Conservation (phyloP, 2,113 vertebrate species). For the Todiramphus chloris region DNA sequence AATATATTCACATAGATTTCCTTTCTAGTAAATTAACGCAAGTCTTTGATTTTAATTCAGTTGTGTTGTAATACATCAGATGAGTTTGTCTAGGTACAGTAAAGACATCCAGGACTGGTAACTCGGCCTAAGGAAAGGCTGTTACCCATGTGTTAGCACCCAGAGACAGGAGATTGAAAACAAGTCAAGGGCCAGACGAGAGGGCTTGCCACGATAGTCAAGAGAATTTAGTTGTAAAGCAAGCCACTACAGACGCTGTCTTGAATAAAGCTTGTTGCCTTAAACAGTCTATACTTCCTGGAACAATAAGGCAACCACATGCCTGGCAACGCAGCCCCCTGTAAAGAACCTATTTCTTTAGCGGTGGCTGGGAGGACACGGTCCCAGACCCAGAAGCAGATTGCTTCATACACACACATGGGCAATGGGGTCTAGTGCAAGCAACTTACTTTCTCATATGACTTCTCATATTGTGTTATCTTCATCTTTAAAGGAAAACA, state of each 20-base stretch:
- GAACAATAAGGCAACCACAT: neutral
- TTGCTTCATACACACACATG: neutral
- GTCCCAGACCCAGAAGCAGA: neutral
- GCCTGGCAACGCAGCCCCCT: neutral
- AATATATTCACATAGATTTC: neutral
- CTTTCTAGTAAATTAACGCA: neutral
- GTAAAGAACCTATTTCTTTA: accelerated
- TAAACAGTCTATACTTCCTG: neutral
- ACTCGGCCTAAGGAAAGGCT: neutral
- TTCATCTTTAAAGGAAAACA: neutral
- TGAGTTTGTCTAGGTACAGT: neutral
- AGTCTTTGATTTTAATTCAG: neutral
- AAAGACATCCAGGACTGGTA: neutral
- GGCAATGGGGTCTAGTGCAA: neutral
- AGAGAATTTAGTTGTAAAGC: neutral
- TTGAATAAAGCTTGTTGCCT: neutral
- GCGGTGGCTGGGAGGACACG: neutral
- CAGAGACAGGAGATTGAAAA: neutral
- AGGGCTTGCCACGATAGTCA: neutral
- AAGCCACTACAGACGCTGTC: accelerated
- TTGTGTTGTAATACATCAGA: neutral
- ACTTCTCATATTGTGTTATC: neutral
- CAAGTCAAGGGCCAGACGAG: neutral
- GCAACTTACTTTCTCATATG: neutral
- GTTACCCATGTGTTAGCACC: neutral